phyloP scores from a whole-genome alignment of 2,797 vertebrate genomes.

The Urocyon cinereoargenteus region DNA sequence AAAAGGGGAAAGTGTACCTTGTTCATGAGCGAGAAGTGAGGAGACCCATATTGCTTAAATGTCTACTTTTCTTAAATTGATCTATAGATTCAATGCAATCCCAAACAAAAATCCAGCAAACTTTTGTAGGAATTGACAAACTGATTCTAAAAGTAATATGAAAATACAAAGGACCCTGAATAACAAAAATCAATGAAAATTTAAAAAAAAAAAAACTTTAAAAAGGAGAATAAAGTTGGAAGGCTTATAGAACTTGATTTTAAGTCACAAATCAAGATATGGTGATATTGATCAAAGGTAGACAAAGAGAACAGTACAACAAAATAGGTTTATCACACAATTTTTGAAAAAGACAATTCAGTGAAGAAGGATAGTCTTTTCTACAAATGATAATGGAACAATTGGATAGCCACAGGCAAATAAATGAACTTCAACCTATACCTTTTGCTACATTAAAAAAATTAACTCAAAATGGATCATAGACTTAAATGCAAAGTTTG shows the following conservation, averaged over 20 bases:
- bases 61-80: not conserved
- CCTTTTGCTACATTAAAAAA: not conserved
- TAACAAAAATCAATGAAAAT: not conserved
- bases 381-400: not conserved
- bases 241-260: not conserved
- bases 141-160: not conserved
- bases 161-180: not conserved
- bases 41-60: not conserved
- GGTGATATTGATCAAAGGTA: not conserved
- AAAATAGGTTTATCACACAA: not conserved
- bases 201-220: not conserved
- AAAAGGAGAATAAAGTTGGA: not conserved
- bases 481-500: conserved; percentile 30
- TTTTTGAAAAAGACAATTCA: not conserved
- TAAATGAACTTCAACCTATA: not conserved
- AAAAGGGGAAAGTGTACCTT: not conserved
- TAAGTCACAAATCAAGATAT: not conserved
- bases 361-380: not conserved
- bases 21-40: not conserved
- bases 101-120: not conserved
- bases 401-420: not conserved
- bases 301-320: not conserved
- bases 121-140: not conserved
- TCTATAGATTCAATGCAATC: not conserved
- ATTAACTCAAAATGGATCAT: not conserved